These are phyloP conservation scores for Indicator indicator DNA, from an alignment of 2,113 vertebrate genomes.

Conservation along the genomic window DNA sequence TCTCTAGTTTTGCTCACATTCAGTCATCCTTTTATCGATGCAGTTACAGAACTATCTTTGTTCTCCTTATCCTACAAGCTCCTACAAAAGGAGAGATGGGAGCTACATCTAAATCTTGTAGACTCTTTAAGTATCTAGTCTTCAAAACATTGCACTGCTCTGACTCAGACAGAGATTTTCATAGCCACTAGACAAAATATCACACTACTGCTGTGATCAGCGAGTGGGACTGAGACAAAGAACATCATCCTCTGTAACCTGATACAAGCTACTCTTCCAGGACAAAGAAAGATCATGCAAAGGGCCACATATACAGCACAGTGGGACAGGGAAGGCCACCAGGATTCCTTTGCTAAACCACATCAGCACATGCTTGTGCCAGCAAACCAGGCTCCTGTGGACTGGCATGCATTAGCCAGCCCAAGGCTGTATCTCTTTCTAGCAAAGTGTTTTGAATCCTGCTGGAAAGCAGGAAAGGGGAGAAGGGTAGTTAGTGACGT, in stretches of 20 bases:
- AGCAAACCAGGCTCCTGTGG: background rate
- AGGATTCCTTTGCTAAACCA: background rate
- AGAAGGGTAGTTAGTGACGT: background rate
- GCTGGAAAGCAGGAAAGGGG: background rate
- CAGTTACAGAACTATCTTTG: background rate
- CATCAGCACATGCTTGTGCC: rapidly evolving
- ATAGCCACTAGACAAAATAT: background rate
- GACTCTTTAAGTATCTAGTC: background rate
- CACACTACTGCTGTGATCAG: background rate
- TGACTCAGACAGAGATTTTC: background rate
- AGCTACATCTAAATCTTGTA: background rate
- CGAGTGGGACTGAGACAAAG: background rate
- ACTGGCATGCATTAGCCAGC: background rate
- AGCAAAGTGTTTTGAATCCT: background rate
- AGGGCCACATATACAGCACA: background rate
- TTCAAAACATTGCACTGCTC: background rate
- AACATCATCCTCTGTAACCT: background rate
- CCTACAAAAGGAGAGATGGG: background rate
- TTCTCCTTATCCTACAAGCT: background rate
- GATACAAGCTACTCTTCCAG: background rate
- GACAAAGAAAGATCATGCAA: background rate
- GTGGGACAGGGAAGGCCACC: background rate
- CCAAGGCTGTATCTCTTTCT: background rate
- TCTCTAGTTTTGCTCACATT: background rate
- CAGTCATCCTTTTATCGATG: background rate